A percentile compares a stretch with the other conserved stretches of the same genome.
phyloP scores from a whole-genome alignment of 2,797 vertebrate species.

The Acrossocheilus wenchowensis region DNA sequence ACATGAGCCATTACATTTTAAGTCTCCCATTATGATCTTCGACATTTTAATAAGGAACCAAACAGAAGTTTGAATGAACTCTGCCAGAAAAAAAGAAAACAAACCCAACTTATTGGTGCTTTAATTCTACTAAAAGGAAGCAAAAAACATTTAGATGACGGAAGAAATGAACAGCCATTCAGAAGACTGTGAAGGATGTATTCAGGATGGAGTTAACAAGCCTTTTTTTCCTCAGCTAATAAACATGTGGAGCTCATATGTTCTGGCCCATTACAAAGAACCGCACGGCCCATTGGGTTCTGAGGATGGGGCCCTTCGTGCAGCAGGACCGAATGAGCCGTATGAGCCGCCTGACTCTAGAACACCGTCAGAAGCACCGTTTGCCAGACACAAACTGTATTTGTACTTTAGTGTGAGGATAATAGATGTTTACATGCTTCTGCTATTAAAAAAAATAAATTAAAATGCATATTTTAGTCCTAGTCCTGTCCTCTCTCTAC shows the following conservation, averaged over 20 bases:
- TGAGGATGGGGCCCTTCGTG: conserved; percentile 30
- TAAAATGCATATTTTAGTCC: not conserved
- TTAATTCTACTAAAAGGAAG: not conserved
- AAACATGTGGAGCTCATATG: conserved; percentile 58
- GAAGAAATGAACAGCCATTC: not conserved
- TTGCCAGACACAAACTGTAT: not conserved
- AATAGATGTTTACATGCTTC: not conserved
- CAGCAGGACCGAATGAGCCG: conserved; percentile 22
- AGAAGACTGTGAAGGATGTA: not conserved
- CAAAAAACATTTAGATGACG: not conserved
- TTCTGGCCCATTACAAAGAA: conserved; percentile 56
- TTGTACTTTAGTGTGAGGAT: not conserved
- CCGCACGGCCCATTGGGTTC: conserved; percentile 51
- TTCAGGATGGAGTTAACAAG: conserved; percentile 35
- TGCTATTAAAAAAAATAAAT: not conserved
- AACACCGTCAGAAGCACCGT: not conserved
- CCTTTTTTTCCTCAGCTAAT: conserved; percentile 43
- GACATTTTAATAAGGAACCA: conserved; percentile 44
- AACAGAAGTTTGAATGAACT: conserved; percentile 33
- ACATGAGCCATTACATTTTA: conserved; percentile 45
- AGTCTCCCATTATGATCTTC: conserved; percentile 23
- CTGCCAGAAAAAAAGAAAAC: conserved; percentile 4
- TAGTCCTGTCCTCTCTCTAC: not conserved
- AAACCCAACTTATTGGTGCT: not conserved
- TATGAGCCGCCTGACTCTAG: conserved; percentile 19